phyloP scores from a whole-genome alignment of 2,797 vertebrate genomes.

The Manis crassicaudata region DNA sequence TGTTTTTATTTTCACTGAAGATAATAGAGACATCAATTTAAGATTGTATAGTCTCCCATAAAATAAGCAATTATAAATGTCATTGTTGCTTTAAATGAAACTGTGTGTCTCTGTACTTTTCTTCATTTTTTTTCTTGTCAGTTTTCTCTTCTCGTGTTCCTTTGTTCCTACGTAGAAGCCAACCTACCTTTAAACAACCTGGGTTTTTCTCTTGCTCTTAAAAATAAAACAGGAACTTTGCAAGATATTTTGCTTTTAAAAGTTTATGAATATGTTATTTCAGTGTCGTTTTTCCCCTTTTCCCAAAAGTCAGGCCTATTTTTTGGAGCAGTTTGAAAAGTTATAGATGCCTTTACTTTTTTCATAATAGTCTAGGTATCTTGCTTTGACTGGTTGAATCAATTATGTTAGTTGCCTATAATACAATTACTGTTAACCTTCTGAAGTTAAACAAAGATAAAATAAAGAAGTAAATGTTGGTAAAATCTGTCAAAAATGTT shows the following conservation, averaged over 20 bases:
- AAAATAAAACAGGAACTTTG: slow-evolving; percentile 21
- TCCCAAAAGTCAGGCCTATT: background rate
- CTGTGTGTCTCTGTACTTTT: slow-evolving; percentile 22
- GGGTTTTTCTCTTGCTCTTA: slow-evolving; percentile 23
- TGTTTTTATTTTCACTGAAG: slow-evolving; percentile 69
- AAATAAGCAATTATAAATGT: slow-evolving; percentile 64
- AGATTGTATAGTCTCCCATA: slow-evolving; percentile 59
- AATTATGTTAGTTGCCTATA: slow-evolving; percentile 47
- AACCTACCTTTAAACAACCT: slow-evolving; percentile 21
- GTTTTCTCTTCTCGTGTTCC: background rate
- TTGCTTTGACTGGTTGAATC: background rate
- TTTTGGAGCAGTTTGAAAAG: background rate
- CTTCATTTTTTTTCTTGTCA: slow-evolving; percentile 27
- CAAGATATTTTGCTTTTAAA: background rate
- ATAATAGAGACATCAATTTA: slow-evolving; percentile 62
- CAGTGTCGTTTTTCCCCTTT: background rate
- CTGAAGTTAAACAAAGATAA: slow-evolving; percentile 53
- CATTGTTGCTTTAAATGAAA: slow-evolving; percentile 38
- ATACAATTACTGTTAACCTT: slow-evolving; percentile 55
- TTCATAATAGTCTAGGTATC: background rate
- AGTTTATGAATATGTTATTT: background rate
- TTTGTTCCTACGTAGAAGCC: slow-evolving; percentile 14
- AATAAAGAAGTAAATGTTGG: background rate
- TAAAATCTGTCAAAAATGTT: slow-evolving; percentile 23
- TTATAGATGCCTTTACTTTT: background rate